A percentile compares a stretch with the other conserved stretches of the same genome.
phyloP scores from a whole-genome alignment of 1,140 invertebrate genomes.

The Ooceraea biroi region DNA sequence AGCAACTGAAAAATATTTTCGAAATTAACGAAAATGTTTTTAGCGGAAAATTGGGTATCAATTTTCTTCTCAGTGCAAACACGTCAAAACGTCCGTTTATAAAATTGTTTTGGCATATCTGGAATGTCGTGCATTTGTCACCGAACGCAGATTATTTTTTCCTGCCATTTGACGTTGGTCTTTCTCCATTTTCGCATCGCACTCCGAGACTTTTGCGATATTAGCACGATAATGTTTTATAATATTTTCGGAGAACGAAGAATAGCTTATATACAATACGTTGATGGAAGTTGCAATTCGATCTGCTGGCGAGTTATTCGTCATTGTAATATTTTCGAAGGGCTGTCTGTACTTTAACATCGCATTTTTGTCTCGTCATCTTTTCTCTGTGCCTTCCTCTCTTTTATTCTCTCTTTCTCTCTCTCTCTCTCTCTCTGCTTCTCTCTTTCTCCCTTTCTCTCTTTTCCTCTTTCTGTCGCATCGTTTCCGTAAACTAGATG shows the following conservation, averaged over 20 bases:
- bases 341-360: conserved; percentile 27
- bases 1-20: not conserved
- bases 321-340: conserved; percentile 45
- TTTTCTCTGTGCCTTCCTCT: not conserved
- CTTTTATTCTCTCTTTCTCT: not conserved
- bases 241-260: conserved; percentile 8
- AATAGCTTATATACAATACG: not conserved
- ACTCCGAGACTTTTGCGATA: not conserved
- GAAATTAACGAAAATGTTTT: not conserved
- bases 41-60: not conserved
- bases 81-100: not conserved
- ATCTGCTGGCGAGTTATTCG: not conserved
- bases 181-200: conserved; percentile 7
- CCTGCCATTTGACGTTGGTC: not conserved
- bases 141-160: conserved; percentile 22
- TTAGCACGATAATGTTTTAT: conserved; percentile 28
- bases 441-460: conserved; percentile 7
- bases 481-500: conserved; percentile 51
- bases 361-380: conserved; percentile 8
- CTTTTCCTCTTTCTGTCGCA: conserved; percentile 18
- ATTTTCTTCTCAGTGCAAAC: conserved; percentile 5
- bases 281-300: conserved; percentile 40
- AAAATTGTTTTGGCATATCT: conserved; percentile 11
- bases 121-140: not conserved
- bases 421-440: not conserved